Conservation (phyloP, 2,113 vertebrate genomes). For the Zosterops japonicus region DNA sequence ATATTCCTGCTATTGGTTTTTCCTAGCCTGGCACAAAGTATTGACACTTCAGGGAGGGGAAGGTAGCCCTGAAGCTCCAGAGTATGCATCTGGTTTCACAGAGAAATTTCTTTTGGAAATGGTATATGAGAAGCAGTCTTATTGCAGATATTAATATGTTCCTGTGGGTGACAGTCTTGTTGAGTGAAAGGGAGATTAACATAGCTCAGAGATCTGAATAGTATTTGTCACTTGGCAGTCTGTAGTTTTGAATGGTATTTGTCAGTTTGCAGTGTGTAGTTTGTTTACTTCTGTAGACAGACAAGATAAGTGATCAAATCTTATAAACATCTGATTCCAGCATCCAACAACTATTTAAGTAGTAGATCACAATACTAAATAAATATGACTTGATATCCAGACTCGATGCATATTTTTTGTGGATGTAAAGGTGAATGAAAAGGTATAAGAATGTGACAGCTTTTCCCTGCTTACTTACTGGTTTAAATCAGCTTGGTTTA, state of each 20-base stretch:
- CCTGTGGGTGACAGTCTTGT: not conserved
- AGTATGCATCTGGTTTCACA: not conserved
- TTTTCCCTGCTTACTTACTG: not conserved
- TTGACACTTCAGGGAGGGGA: fast-evolving
- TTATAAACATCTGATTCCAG: not conserved
- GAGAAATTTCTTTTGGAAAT: not conserved
- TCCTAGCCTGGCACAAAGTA: not conserved
- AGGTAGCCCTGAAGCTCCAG: not conserved
- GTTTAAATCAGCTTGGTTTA: not conserved
- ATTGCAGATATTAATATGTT: not conserved
- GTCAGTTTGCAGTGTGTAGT: not conserved
- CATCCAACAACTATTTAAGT: not conserved
- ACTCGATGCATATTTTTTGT: not conserved
- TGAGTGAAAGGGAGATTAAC: not conserved
- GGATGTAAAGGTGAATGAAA: not conserved
- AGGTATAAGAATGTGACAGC: not conserved
- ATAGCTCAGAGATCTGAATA: not conserved
- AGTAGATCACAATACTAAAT: not conserved
- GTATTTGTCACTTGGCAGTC: not conserved
- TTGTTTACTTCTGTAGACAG: not conserved
- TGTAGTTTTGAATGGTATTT: not conserved
- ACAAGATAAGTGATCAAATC: not conserved
- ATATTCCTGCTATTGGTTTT: not conserved
- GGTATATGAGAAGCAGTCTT: not conserved
- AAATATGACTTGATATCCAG: not conserved